Conservation (phyloP, 53 echinoderm and acorn worm genomes). For the Luidia sarsii region DNA sequence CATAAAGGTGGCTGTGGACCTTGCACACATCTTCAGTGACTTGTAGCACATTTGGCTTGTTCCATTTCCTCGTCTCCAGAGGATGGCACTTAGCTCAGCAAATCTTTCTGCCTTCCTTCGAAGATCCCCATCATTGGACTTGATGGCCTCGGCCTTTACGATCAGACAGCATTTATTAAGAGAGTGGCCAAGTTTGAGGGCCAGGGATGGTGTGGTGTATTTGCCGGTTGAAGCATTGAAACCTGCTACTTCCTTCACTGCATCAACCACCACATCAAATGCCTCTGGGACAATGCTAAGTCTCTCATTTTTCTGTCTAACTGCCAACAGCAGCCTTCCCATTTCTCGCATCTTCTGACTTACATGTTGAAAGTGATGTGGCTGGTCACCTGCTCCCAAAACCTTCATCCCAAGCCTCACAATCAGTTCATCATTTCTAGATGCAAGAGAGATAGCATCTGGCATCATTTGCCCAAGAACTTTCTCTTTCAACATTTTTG, state of each 20-base stretch:
- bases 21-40: constrained; percentile 7
- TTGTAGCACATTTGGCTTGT: constrained; percentile 7
- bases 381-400: not conserved
- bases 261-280: constrained; percentile 59
- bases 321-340: constrained; percentile 41
- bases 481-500: not conserved
- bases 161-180: constrained; percentile 57
- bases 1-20: not conserved
- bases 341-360: constrained; percentile 74
- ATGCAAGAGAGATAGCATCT: constrained; percentile 37
- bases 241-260: constrained; percentile 55
- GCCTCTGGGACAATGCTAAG: constrained; percentile 42
- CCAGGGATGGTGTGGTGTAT: constrained; percentile 48
- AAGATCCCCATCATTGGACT: not conserved
- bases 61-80: constrained; percentile 31
- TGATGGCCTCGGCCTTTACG: constrained; percentile 26
- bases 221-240: constrained; percentile 18
- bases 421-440: constrained; percentile 67
- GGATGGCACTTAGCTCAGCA: not conserved
- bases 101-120: not conserved
- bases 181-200: constrained; percentile 57
- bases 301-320: constrained; percentile 57
- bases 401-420: constrained; percentile 44
- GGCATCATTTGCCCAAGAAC: constrained; percentile 9
- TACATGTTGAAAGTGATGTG: constrained; percentile 47